A percentile compares a stretch with the other conserved stretches of the same genome.
Conservation (phyloP, 2,797 vertebrate species). For the Percopsis omiscomaycus region DNA sequence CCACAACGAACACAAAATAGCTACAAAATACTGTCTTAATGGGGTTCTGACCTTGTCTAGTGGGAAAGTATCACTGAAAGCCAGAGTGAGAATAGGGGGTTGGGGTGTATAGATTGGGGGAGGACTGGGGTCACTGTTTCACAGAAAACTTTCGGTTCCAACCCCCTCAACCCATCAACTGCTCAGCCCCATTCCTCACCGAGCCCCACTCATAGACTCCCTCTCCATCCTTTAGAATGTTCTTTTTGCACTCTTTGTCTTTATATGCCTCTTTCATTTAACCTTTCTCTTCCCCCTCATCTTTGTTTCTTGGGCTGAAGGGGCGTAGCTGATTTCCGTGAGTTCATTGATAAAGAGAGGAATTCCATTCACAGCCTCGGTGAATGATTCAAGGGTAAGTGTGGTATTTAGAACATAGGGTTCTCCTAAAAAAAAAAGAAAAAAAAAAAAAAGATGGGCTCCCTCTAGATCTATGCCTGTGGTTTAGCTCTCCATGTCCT, state of each 20-base stretch:
- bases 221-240: constrained; percentile 42
- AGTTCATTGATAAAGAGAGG: constrained; percentile 33
- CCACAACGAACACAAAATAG: constrained; percentile 56
- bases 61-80: constrained; percentile 59
- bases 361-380: constrained; percentile 50
- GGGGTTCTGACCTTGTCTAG: constrained; percentile 55
- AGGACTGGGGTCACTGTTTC: constrained; percentile 56
- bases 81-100: constrained; percentile 45
- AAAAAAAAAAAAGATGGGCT: no score
- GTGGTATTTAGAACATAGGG: not conserved
- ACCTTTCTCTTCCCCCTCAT: constrained; percentile 20
- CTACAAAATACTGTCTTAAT: constrained; percentile 55
- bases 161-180: constrained; percentile 48
- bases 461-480: not conserved
- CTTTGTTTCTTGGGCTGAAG: constrained; percentile 31
- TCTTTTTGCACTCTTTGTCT: constrained; percentile 28
- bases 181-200: constrained; percentile 27
- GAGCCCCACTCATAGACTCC: constrained; percentile 33
- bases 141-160: constrained; percentile 50
- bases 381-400: constrained; percentile 15
- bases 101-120: constrained; percentile 43
- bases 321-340: constrained; percentile 31
- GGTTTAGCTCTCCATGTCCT: not conserved
- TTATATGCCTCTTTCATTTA: not conserved
- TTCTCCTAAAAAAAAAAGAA: no score